These are phyloP conservation scores for Aphaenogaster floridana DNA, from an alignment of 1,140 invertebrate genomes.

Conservation along the genomic window DNA sequence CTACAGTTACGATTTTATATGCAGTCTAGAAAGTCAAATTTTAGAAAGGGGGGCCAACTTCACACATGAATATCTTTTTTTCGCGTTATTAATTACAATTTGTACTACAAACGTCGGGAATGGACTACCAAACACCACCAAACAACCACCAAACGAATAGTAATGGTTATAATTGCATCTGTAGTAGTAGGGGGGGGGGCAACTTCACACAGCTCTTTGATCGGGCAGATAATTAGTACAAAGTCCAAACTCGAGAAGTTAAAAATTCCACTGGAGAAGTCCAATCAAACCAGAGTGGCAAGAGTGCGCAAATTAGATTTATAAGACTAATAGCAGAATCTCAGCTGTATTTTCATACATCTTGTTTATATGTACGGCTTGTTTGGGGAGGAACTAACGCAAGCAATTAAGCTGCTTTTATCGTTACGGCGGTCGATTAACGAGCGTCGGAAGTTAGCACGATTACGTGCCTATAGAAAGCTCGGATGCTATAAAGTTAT, in stretches of 20 bases:
- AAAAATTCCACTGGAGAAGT: slow-evolving; percentile 37
- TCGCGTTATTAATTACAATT: too few species aligned
- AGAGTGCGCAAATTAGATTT: slow-evolving; percentile 20
- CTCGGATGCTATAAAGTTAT: neutral
- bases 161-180: too few species aligned
- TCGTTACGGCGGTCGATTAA: slow-evolving; percentile 53
- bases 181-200: too few species aligned
- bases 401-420: neutral
- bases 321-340: neutral
- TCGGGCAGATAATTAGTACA: slow-evolving; percentile 8
- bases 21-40: too few species aligned
- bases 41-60: too few species aligned
- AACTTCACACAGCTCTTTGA: neutral
- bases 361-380: neutral
- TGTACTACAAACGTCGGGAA: too few species aligned
- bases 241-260: neutral
- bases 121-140: too few species aligned
- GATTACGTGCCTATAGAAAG: neutral
- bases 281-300: neutral
- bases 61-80: too few species aligned
- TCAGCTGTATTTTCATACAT: slow-evolving; percentile 16
- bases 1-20: too few species aligned
- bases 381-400: neutral
- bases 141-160: too few species aligned
- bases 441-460: slow-evolving; percentile 67